A percentile compares a stretch with the other conserved stretches of the same genome.
phyloP scores from a whole-genome alignment of 2,113 vertebrate genomes.

The Epinephelus cyanopodus region DNA sequence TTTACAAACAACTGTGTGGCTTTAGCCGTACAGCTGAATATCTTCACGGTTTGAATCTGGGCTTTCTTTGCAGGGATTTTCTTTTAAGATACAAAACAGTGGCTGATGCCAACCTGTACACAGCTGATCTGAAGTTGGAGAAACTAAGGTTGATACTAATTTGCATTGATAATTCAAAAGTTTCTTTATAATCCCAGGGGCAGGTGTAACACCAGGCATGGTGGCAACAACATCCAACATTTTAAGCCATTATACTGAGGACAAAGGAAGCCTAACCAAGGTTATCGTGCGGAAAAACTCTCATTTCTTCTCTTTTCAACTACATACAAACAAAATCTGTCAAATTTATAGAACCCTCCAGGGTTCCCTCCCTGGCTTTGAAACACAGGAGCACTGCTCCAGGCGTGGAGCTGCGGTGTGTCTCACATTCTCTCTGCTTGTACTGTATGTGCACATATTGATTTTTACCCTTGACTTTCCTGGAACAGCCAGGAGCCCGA shows the following conservation, averaged over 20 bases:
- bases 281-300: not conserved
- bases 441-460: conserved; percentile 40
- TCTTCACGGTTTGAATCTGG: not conserved
- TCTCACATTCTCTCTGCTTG: conserved; percentile 33
- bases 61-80: not conserved
- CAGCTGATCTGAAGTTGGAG: not conserved
- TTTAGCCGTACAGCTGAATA: not conserved
- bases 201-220: not conserved
- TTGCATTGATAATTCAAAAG: not conserved
- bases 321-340: not conserved
- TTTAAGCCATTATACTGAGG: not conserved
- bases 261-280: not conserved
- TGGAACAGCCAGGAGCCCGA: conserved; percentile 19
- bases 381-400: conserved; percentile 7
- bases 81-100: not conserved
- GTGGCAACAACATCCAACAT: not conserved
- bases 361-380: not conserved
- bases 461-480: conserved; percentile 38
- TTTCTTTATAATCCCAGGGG: not conserved
- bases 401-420: not conserved
- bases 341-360: not conserved
- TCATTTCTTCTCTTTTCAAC: conserved; percentile 5
- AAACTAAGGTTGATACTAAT: not conserved
- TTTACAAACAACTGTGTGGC: not conserved
- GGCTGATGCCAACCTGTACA: not conserved